A percentile compares a stretch with the other conserved stretches of the same genome.
Evolutionary conservation across 2,888 invertebrate genomes (phyloP).

Genomic region (Pyrocoelia pectoralis): DNA sequence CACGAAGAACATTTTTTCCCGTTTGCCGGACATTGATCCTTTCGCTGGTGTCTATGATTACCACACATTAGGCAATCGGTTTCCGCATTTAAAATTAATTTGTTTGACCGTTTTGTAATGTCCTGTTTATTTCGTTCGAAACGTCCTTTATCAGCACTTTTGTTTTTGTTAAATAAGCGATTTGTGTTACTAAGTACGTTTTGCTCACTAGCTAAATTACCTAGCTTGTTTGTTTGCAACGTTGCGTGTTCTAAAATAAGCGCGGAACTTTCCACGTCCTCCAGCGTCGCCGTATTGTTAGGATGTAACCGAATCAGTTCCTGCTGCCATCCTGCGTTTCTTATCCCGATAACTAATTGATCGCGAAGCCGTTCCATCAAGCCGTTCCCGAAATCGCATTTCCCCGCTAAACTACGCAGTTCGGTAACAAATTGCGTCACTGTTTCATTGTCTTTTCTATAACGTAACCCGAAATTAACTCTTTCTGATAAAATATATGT

Average conservation of each 20-base stretch:
- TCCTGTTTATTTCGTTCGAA: too few relatives aligned
- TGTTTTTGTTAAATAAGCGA: too few relatives aligned
- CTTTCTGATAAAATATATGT: background rate
- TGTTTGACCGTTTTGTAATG: too few relatives aligned
- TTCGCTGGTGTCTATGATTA: background rate
- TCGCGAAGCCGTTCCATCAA: background rate
- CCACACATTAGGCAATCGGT: background rate
- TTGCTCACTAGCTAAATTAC: too few relatives aligned
- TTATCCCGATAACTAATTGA: background rate
- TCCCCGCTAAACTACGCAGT: too few relatives aligned
- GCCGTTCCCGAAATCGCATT: background rate
- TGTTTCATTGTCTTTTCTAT: background rate
- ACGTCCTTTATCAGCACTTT: too few relatives aligned
- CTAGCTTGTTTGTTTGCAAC: too few relatives aligned
- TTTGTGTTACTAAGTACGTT: too few relatives aligned
- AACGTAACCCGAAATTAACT: background rate
- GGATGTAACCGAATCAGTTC: too few relatives aligned
- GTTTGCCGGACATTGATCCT: background rate
- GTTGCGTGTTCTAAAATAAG: background rate
- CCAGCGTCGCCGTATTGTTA: background rate
- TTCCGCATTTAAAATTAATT: background rate
- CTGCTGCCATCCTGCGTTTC: too few relatives aligned
- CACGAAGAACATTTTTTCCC: background rate
- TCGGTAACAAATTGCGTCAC: background rate
- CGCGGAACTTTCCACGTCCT: background rate